Evolutionary conservation across 2,888 invertebrate genomes (phyloP).

Genomic region (Mythimna ferrago): DNA sequence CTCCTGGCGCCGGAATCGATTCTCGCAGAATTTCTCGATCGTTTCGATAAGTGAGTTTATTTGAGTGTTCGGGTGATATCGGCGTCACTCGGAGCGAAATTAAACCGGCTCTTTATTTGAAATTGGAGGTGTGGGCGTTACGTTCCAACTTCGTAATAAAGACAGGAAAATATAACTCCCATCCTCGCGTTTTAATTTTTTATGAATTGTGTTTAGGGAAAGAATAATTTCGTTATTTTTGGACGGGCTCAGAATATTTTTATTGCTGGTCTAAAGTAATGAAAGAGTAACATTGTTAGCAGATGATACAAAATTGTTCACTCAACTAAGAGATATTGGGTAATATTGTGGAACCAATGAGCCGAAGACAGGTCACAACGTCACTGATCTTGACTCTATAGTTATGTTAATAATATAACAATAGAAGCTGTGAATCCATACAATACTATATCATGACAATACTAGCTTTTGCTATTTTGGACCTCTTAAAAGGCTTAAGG

Average conservation of each 20-base stretch:
- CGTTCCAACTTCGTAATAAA: constrained; percentile 27
- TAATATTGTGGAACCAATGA: constrained; percentile 35
- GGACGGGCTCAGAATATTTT: constrained; percentile 2
- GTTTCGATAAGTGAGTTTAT: constrained; percentile 49
- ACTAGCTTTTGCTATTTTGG: too few species aligned
- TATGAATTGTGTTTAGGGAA: constrained; percentile 14
- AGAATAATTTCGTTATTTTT: constrained; percentile 17
- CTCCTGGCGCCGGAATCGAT: constrained; percentile 33
- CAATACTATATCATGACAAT: not conserved
- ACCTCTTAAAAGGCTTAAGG: too few species aligned
- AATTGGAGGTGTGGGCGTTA: constrained; percentile 47
- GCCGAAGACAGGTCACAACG: constrained; percentile 9
- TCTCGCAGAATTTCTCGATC: constrained; percentile 36
- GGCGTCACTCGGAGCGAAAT: constrained; percentile 27
- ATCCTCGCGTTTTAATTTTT: constrained; percentile 3
- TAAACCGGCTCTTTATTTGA: constrained; percentile 30
- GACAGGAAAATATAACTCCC: constrained; percentile 26
- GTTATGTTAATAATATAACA: not conserved
- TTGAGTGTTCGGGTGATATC: constrained; percentile 35
- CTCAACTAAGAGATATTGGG: constrained; percentile 21
- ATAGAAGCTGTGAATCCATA: not conserved
- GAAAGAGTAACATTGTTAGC: not conserved
- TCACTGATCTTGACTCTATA: constrained; percentile 19
- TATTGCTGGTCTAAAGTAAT: not conserved
- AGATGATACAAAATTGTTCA: constrained; percentile 34